Evolutionary conservation across 1,140 invertebrate species (phyloP), one percentile per base, ranked within the genome.

Genomic region (Mya arenaria): DNA sequence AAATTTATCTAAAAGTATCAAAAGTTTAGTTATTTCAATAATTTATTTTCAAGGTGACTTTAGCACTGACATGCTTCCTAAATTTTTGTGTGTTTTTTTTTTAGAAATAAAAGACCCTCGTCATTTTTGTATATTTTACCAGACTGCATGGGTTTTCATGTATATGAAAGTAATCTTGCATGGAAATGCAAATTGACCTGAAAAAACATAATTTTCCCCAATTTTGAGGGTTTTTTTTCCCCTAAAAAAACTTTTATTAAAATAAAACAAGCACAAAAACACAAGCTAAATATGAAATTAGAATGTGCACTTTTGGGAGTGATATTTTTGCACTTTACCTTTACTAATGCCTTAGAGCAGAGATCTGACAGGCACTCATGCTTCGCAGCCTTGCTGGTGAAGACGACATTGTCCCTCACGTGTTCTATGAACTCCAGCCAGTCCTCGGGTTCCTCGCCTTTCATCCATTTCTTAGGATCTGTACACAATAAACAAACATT

Each of bases 381-480:
- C 34, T 75, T 71, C 19, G 80, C 74, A n/a, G 83, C 37, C 28
- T 87, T 84, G 75, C 66, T 71, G 30, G 79, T 32, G 41, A 84
- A 84, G 17, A 69, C 39, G 0, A 82, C 25, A 60, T 84, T 73
- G 10, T 65, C 63, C 55, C 75, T 86, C 41, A 89, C 79, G 48
- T 85, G 84, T 25, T 84, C 66, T 5, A 85, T 89, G 56, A 83
- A 89, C 25, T 87, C 84, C 62, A 87, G 41, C 89, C 89, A 90
- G 48, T 90, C 89, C 62, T 86, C 85, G 15, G 89, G 84, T 25
- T 69, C 69, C 69, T 90, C 89, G 0, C 89, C 87, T 32, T 84
- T 84, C 69, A 85, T 63, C 74, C 85, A 85, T 68, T 78, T 77
- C 60, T 79, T 84, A 17, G 81, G 71, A 69, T 86, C 86, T 89